Conservation (phyloP, 2,113 vertebrate genomes). For the Perccottus glenii region DNA sequence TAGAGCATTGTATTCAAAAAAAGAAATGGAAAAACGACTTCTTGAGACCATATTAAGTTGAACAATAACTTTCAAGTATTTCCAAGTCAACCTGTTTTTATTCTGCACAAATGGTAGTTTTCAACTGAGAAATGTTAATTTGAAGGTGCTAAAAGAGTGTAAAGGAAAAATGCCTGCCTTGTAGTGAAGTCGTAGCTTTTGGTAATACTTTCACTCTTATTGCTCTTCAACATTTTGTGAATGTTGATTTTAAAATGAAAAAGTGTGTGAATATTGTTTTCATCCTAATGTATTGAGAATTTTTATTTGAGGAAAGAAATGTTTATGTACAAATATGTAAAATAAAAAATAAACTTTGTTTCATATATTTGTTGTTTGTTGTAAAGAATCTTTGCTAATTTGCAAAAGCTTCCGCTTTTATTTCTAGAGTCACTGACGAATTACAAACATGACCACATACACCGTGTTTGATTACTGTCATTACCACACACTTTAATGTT, state of each 20-base stretch:
- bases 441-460: not conserved
- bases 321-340: slow-evolving; percentile 99
- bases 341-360: slow-evolving; percentile 99
- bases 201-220: slow-evolving; percentile 87
- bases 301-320: slow-evolving; percentile 89
- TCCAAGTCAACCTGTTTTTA: slow-evolving; percentile 90
- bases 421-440: not conserved
- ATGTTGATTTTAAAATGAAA: slow-evolving; percentile 94
- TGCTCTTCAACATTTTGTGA: slow-evolving; percentile 96
- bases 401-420: slow-evolving; percentile 1
- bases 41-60: slow-evolving; percentile 84
- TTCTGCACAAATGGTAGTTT: slow-evolving; percentile 93
- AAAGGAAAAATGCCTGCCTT: slow-evolving; percentile 94
- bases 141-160: slow-evolving; percentile 95
- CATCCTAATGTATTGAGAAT: slow-evolving; percentile 89
- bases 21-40: slow-evolving; percentile 81
- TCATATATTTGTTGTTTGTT: slow-evolving; percentile 83
- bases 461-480: not conserved
- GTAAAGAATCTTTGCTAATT: slow-evolving; percentile 20
- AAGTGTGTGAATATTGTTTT: slow-evolving; percentile 93
- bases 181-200: slow-evolving; percentile 94
- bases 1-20: slow-evolving; percentile 76
- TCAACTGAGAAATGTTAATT: slow-evolving; percentile 90
- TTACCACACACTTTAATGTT: not conserved
- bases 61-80: slow-evolving; percentile 83